Conservation (phyloP, 2,888 invertebrate genomes). For the Drosophila fungiperda region DNA sequence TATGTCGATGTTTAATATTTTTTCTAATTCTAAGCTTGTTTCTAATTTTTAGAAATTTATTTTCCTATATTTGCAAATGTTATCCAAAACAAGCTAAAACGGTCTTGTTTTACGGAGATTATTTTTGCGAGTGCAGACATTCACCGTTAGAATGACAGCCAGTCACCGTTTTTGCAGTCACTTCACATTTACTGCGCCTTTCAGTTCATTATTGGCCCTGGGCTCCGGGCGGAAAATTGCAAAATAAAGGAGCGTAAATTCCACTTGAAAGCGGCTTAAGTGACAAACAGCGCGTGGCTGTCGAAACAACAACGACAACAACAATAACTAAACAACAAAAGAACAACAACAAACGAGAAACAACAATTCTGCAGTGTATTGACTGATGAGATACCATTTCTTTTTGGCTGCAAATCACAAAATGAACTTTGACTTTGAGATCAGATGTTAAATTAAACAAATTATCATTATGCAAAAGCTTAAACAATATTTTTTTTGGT, state of each 20-base stretch:
- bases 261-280: conserved; percentile 68
- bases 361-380: neutral
- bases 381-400: neutral
- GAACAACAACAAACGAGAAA: neutral
- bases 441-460: neutral
- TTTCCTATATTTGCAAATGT: fast-evolving
- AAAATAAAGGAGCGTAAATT: conserved; percentile 72
- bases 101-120: neutral
- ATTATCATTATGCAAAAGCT: neutral
- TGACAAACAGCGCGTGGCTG: conserved; percentile 60
- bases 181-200: conserved; percentile 47
- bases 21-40: no score
- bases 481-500: neutral
- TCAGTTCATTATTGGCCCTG: conserved; percentile 48
- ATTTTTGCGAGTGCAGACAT: neutral
- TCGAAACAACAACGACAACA: conserved; percentile 7
- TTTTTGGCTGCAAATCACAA: neutral
- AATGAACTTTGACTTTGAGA: neutral
- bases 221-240: conserved; percentile 55
- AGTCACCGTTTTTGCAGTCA: conserved; percentile 51
- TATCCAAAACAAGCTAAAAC: neutral
- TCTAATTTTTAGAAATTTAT: neutral
- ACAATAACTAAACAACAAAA: neutral
- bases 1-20: no score
- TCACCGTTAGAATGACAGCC: conserved; percentile 39